Conservation (phyloP, 1,140 invertebrate species). For the Asobara japonica region DNA sequence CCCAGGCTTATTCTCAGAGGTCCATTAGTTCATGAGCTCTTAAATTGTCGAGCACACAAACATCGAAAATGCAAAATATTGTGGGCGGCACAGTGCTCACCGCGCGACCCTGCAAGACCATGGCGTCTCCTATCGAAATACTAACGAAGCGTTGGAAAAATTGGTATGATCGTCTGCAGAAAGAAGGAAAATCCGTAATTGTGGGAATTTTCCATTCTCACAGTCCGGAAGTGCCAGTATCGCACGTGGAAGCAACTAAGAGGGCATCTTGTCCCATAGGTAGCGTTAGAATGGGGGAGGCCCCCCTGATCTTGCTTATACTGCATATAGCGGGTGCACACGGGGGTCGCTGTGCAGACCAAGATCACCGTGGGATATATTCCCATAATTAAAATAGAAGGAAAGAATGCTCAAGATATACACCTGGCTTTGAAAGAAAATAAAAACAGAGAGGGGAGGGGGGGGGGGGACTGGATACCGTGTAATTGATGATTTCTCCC, state of each 20-base stretch:
- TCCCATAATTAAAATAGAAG: slow-evolving; percentile 57
- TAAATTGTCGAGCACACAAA: no score
- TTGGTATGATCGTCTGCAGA: no score
- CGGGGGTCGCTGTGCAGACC: slow-evolving; percentile 38
- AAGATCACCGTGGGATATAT: slow-evolving; percentile 53
- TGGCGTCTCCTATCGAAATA: no score
- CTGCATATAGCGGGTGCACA: no score
- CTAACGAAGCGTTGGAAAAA: no score
- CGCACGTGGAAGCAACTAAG: not conserved
- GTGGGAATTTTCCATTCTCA: not conserved
- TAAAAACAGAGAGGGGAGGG: slow-evolving; percentile 25
- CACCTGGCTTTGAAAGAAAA: slow-evolving; percentile 1
- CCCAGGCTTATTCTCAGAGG: no score
- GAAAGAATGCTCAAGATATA: slow-evolving; percentile 25
- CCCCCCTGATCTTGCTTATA: slow-evolving; percentile 61
- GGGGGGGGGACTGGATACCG: no score
- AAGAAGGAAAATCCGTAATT: slow-evolving; percentile 33
- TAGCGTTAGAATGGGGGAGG: slow-evolving; percentile 9
- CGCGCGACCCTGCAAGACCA: no score
- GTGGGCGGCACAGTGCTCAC: no score
- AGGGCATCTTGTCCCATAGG: slow-evolving; percentile 3
- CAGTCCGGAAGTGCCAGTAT: not conserved
- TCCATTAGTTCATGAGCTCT: no score
- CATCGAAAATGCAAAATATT: no score
- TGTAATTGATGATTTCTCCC: slow-evolving; percentile 62